phyloP scores from a whole-genome alignment of 2,113 vertebrate genomes.

The Condylura cristata region DNA sequence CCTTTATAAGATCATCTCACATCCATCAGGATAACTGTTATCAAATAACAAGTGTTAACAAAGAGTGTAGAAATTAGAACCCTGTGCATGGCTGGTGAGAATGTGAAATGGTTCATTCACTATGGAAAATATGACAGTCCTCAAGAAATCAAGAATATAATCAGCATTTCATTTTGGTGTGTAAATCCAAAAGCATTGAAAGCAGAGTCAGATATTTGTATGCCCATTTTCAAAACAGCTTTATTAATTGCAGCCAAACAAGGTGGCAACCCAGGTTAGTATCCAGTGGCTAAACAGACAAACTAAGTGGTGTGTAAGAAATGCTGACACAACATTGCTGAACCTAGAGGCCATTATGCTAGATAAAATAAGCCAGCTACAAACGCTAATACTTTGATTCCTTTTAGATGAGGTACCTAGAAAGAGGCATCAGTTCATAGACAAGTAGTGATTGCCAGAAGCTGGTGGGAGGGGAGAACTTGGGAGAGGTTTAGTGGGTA shows the following conservation, averaged over 20 bases:
- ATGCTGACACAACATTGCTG: background rate
- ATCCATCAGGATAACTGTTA: background rate
- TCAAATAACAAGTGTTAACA: background rate
- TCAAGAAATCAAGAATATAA: background rate
- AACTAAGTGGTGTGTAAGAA: background rate
- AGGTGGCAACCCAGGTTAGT: background rate
- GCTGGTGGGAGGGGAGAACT: background rate
- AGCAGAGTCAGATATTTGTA: background rate
- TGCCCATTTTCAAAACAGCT: background rate
- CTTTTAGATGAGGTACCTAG: background rate
- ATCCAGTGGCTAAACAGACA: background rate
- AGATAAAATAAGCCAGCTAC: background rate
- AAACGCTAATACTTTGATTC: background rate
- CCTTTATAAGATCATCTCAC: background rate
- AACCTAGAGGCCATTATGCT: background rate
- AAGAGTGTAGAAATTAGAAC: background rate
- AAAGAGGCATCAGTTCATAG: background rate
- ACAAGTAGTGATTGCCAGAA: background rate
- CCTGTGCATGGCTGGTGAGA: background rate
- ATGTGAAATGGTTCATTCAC: background rate
- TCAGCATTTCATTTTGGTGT: background rate
- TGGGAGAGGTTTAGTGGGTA: background rate
- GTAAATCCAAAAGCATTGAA: background rate
- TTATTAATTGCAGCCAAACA: background rate
- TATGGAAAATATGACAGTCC: background rate